Conservation (phyloP, 1,140 invertebrate genomes). For the Conopomorpha cramerella region DNA sequence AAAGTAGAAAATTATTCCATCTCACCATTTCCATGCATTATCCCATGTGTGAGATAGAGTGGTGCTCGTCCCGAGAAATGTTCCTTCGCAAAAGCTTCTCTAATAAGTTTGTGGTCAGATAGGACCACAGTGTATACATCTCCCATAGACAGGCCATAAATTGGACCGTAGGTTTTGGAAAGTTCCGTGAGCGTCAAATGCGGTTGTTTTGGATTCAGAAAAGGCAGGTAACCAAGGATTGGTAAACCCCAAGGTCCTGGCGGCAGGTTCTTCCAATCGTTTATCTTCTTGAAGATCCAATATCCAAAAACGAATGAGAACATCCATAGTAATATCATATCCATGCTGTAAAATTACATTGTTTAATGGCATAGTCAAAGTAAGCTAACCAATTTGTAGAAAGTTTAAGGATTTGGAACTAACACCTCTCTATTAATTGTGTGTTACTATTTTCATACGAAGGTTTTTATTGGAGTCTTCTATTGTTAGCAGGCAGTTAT, state of each 20-base stretch:
- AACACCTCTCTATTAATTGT: too few relatives aligned
- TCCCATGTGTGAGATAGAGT: constrained; percentile 80
- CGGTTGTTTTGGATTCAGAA: constrained; percentile 68
- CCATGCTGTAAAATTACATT: constrained; percentile 26
- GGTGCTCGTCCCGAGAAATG: constrained; percentile 74
- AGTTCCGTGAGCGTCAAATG: constrained; percentile 71
- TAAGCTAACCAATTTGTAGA: too few relatives aligned
- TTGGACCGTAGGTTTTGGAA: constrained; percentile 68
- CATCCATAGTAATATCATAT: constrained; percentile 32
- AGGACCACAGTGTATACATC: constrained; percentile 74
- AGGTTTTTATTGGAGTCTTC: too few relatives aligned
- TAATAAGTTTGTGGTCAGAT: constrained; percentile 71
- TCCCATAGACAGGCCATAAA: constrained; percentile 76
- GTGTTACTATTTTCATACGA: too few relatives aligned
- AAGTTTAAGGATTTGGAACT: too few relatives aligned
- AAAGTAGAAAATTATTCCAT: constrained; percentile 7
- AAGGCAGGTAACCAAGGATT: constrained; percentile 77
- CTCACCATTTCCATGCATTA: constrained; percentile 85
- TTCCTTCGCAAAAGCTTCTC: constrained; percentile 72
- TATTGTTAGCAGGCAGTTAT: too few relatives aligned
- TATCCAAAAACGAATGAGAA: constrained; percentile 33
- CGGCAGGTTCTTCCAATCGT: constrained; percentile 56
- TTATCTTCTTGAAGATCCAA: constrained; percentile 43
- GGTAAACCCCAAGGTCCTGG: constrained; percentile 81
- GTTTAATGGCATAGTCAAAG: too few relatives aligned